Evolutionary conservation across 2,113 vertebrate species (phyloP), one percentile per base, ranked within the genome.

Genomic region (Crotalus viridis): DNA sequence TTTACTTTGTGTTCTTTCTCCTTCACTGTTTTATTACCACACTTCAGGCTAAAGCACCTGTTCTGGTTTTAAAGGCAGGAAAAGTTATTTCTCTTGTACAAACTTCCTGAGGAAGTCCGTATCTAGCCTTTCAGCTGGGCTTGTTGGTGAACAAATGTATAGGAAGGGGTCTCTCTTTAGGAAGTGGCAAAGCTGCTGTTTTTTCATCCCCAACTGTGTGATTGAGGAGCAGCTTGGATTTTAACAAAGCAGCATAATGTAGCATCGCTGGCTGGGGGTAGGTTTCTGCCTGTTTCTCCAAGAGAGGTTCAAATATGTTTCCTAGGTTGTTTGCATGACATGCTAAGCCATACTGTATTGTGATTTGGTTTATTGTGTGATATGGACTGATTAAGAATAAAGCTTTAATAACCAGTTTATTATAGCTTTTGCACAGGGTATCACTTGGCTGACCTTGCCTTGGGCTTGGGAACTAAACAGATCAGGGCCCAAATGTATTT

Each of bases 11-110:
- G 39, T 89, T 64, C n/a, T 10, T n/a, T 57, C 26, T 55, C 24
- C 54, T 22, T 24, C 33, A 2, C 39, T 24, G 43, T 9, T 64
- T 43, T 22, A 19, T 28, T 33, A 26, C 28, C 33, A 46, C 5
- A 46, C 46, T 74, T 61, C n/a, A 43, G 28, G 87, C 87, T 39
- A 55, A 92, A 92, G 7, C 92, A 90, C 92, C 89, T 93, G 92
- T 89, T 93, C 21, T 7, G 13, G 64, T 90, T 90, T 48, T 57
- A 87, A 93, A 87, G 92, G n/a, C 88, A 86, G 92, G 92, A 93
- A 93, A 43, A 64, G 46, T 61, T 93, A 55, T 90, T 93, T 48
- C 46, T 90, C 55, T 28, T 61, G 56, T 39, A 57, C 89, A 90
- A 33, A 87, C 81, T 90, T 93, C 92, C 92, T 93, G 55, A 54